Base-by-base conservation (phyloP, 2,888 invertebrate species). In the Eulithis testata region DNA sequence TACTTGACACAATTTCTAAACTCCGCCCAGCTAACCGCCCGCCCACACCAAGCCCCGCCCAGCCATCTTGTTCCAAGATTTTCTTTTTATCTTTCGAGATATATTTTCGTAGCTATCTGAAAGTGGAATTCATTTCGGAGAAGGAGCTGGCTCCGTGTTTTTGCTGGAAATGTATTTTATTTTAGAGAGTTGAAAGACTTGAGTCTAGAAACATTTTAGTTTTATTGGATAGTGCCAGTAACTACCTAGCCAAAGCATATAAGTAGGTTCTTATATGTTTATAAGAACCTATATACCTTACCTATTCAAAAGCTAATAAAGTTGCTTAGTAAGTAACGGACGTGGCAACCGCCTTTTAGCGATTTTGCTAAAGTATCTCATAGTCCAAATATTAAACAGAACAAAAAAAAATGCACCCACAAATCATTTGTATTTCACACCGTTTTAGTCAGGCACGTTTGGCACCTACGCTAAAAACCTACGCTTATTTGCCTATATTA, bases 1-100 rank as follows among this genome's bases (percentile, higher is more conserved):
- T 80, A 79, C 87, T 88, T 86, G 89, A 88, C 89, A 87, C 79
- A 86, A 76, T 85, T 87, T 49, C 68, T 66, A 49, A 44, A 78
- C 76, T 74, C 83, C 88, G 84, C 89, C 90, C 81, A 73, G 55
- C 66, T 50, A 11, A 65, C 75, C 75, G 76, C 79, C 80, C 84
- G 79, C 80, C 83, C 76, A 77, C 69, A 69, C 51, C 69, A 40
- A 44, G 73, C 73, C 79, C 78, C 84, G 83, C 83, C 83, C 80
- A 73, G 66, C 72, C 73, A 69, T 75, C 75, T 73, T 73, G 66
- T 58, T 58, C 62, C 56, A 65, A 69, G 61, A 60, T 68, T 70
- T 71, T 65, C 71, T 68, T 72, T 66, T 71, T 73, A 73, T 72
- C 72, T 72, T 60, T 70, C n/a, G 76, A 79, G 80, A 80, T 81